Conservation (phyloP, 2,113 vertebrate genomes). For the Ctenomys sociabilis region DNA sequence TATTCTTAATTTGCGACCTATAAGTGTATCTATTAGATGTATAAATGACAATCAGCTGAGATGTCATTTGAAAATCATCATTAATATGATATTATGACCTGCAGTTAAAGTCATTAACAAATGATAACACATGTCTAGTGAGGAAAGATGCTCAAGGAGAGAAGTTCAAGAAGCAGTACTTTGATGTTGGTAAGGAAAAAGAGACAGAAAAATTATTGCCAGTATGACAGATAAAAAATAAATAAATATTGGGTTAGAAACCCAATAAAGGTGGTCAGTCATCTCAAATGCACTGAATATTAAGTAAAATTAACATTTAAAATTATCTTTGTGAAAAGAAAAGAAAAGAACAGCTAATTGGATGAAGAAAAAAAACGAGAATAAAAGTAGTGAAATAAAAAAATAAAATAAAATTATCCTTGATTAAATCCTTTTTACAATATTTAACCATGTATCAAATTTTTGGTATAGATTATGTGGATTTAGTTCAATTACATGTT, state of each 20-base stretch:
- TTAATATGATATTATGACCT: not conserved
- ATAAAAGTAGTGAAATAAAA: no score
- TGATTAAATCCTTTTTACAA: not conserved
- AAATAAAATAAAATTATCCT: no score
- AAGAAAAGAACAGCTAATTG: no score
- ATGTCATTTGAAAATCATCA: not conserved
- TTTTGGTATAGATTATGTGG: not conserved
- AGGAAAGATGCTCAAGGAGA: not conserved
- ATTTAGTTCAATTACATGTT: not conserved
- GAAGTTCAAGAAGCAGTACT: not conserved
- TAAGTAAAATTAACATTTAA: not conserved
- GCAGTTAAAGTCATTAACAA: not conserved
- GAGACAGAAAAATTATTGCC: not conserved
- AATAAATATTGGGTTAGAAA: not conserved
- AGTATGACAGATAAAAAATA: not conserved
- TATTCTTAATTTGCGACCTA: not conserved
- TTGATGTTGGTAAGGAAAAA: not conserved
- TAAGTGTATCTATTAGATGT: not conserved
- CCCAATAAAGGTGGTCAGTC: not conserved
- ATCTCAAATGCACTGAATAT: not conserved
- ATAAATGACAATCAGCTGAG: not conserved
- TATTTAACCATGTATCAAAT: not conserved
- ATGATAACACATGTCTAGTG: not conserved
- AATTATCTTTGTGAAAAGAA: no score
- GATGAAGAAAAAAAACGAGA: no score